These are phyloP conservation scores for Ophraella communa DNA, from an alignment of 2,888 invertebrate species.

Conservation along the genomic window DNA sequence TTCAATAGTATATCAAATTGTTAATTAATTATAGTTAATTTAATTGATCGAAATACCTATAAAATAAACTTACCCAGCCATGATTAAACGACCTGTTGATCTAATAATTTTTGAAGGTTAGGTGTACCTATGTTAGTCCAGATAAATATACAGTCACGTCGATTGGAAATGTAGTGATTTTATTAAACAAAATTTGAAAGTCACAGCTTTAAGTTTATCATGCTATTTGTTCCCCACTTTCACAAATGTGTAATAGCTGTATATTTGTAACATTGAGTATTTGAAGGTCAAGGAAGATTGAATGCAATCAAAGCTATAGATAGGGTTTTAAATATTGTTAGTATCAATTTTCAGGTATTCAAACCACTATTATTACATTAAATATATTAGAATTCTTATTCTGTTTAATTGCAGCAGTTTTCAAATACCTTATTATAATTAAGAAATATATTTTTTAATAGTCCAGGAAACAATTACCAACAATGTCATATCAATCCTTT, in stretches of 20 bases:
- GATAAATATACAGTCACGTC: conserved; percentile 4
- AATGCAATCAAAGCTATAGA: background rate
- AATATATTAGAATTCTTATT: too few species aligned
- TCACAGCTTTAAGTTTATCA: too few species aligned
- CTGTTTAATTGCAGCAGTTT: too few species aligned
- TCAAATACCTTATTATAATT: too few species aligned
- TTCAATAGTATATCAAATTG: background rate
- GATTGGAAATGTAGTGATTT: conserved; percentile 27
- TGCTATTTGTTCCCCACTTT: conserved; percentile 36
- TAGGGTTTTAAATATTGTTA: too few species aligned
- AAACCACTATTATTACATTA: too few species aligned
- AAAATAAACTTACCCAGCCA: conserved; percentile 27
- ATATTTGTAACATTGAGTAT: conserved; percentile 46
- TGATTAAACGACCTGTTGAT: conserved; percentile 25
- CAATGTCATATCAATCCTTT: too few species aligned
- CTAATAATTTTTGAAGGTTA: conserved; percentile 17
- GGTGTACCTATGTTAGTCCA: background rate
- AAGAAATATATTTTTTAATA: too few species aligned
- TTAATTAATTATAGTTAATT: background rate
- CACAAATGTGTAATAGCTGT: conserved; percentile 25
- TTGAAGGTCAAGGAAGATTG: conserved; percentile 40
- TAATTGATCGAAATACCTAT: too few species aligned
- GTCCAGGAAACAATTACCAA: too few species aligned
- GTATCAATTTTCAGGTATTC: too few species aligned
- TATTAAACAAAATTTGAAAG: too few species aligned